Evolutionary conservation across 2,113 vertebrate genomes (phyloP), one percentile per base, ranked within the genome.

Genomic region (Pagrus major): DNA sequence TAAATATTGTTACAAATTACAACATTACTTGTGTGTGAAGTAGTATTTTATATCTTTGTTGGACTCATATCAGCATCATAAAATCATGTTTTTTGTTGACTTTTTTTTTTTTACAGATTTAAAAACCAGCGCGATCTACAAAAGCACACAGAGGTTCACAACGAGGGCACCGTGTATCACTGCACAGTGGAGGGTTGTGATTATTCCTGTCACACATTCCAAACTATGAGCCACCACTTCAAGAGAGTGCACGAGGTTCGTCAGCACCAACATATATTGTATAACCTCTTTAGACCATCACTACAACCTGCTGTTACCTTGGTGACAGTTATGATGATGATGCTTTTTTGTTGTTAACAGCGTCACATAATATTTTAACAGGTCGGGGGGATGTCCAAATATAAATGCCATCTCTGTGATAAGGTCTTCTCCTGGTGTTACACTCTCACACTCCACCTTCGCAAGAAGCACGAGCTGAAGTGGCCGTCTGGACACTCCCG

Each of bases 351-450:
- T 71, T 71, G 9, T 71, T 68, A 1, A 59, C 1, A 18, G 14
- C 18, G 25, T n/a, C 25, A 12, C 10, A 20, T 71, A 0, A 47
- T 42, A 12, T 81, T 77, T 11, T 63, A 59, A 76, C 87, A 96
- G 94, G 93, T 86, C n/a, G 94, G 93, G 1, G 90, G 91, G 60
- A 91, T 92, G 76, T 91, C 94, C 12, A 95, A 95, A 63, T 95
- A 95, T 21, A 95, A 96, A 84, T 95, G 94, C 73, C 94, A 89
- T 58, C 93, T 94, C 55, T 96, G 93, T 79, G 93, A 95, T 84
- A 96, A 96, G 74, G 93, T 90, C 67, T 96, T 96, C 81, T 95
- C 94, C 29, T 96, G 95, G 93, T 95, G 93, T 88, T 96, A 96
- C 71, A 95, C 93, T 14, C 88, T 96, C 55, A 95, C 94, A 0